Evolutionary conservation across 2,888 invertebrate species (phyloP), one percentile per base, ranked within the genome.

Genomic region (Rotaria magnacalcarata): DNA sequence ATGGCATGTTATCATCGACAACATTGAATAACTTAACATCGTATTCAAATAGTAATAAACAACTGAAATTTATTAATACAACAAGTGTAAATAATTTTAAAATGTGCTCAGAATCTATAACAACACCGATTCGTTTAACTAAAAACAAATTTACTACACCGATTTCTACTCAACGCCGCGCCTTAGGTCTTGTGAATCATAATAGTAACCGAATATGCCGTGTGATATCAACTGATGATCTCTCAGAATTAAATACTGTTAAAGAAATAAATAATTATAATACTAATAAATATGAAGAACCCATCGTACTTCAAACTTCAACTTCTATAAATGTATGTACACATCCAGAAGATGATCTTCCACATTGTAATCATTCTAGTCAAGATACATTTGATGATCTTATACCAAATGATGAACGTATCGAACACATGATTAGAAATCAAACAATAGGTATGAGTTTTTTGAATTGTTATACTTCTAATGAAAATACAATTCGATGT

Each of bases 341-440:
- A 47, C 43, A 47, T 80, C 43, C 75, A 24, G 75, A 80, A 47
- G 75, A 80, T 80, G 75, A 80, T 80, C 47, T 80, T 47, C 75
- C 75, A 80, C 75, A 80, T 80, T 10, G 5, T 19, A 24, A 8
- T 80, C 21, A 47, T 47, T 24, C 41, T 8, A 8, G 27, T 47
- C 21, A 80, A 47, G 75, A 80, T 80, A 80, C 75, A 80, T 80
- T 80, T 47, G 75, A 80, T 80, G 75, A 80, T 80, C 47, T 80
- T 47, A 80, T 80, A 43, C 75, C 75, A 47, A n/a, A 8, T 21
- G 41, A 80, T 47, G 75, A 80, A 80, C 41, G 75, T 24, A 80
- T 80, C 27, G 75, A 80, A 80, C 75, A 21, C 24, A 80, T 80
- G 34, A 34, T 67, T 34, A 67, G 27, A 27, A 67, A 34, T 16